Percentiles rank a stretch among this genome's conserved stretches.
Evolutionary conservation across 2,888 invertebrate genomes (phyloP).

Genomic region (Cactoblastis cactorum): DNA sequence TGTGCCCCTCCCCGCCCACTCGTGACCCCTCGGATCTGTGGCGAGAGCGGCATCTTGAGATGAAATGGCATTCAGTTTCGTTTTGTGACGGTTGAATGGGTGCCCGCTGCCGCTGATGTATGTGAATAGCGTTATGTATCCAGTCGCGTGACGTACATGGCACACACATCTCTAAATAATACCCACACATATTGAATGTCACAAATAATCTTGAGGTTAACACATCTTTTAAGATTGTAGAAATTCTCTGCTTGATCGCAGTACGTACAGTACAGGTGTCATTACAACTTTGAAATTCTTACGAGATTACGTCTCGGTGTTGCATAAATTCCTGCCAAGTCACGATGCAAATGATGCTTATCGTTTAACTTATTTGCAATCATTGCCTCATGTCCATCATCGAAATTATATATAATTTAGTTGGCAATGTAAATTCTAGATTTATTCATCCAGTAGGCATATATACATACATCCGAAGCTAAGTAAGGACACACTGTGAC

Average conservation of each 20-base stretch:
- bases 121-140: constrained; percentile 40
- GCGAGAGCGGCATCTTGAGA: constrained; percentile 58
- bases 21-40: constrained; percentile 44
- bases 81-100: constrained; percentile 66
- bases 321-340: constrained; percentile 4
- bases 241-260: neutral
- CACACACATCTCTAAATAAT: constrained; percentile 18
- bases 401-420: neutral
- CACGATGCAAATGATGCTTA: neutral
- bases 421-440: neutral
- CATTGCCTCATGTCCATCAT: neutral
- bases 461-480: no score
- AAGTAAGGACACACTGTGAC: neutral
- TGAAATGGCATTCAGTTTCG: constrained; percentile 62
- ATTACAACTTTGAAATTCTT: constrained; percentile 10
- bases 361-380: neutral
- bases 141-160: constrained; percentile 14
- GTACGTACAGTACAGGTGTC: constrained; percentile 33
- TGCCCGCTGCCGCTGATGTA: constrained; percentile 46
- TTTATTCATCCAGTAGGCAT: neutral
- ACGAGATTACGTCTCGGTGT: neutral
- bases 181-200: no score
- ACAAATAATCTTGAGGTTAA: constrained; percentile 29
- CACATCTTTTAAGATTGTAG: neutral
- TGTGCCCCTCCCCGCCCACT: constrained; percentile 34